Conservation (phyloP, 2,113 vertebrate genomes). For the Irena cyanogastra region DNA sequence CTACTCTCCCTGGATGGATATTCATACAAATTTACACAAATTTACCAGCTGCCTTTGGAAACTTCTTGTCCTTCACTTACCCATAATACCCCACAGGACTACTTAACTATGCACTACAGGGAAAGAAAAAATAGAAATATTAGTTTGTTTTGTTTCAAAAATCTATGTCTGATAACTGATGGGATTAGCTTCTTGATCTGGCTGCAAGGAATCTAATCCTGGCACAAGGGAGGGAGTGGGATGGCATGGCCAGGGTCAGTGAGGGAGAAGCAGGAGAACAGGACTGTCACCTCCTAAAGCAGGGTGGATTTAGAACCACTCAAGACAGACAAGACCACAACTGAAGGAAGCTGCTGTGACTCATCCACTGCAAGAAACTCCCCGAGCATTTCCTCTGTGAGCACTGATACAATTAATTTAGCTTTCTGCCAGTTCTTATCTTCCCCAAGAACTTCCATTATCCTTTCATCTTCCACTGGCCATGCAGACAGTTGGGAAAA, state of each 20-base stretch:
- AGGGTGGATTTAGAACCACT: background rate
- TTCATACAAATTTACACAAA: background rate
- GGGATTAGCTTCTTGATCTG: background rate
- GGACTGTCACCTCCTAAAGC: background rate
- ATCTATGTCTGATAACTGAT: background rate
- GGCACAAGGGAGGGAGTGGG: background rate
- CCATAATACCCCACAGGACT: background rate
- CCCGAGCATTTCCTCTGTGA: background rate
- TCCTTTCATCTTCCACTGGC: slow-evolving; percentile 47
- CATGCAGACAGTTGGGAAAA: background rate
- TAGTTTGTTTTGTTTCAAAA: background rate
- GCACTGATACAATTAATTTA: background rate
- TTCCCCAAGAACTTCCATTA: background rate
- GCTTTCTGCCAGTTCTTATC: background rate
- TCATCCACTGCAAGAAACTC: background rate
- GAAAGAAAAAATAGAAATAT: background rate
- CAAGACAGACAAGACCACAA: background rate
- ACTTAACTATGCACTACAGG: background rate
- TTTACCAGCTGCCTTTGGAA: background rate
- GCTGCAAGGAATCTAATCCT: background rate
- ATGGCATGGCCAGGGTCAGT: too few relatives aligned
- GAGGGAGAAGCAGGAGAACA: background rate
- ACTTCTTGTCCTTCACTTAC: background rate
- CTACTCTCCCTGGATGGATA: background rate
- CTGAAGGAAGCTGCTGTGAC: background rate